These are phyloP conservation scores for Eugnorisma glareosa DNA, from an alignment of 2,888 invertebrate genomes.

Conservation along the genomic window DNA sequence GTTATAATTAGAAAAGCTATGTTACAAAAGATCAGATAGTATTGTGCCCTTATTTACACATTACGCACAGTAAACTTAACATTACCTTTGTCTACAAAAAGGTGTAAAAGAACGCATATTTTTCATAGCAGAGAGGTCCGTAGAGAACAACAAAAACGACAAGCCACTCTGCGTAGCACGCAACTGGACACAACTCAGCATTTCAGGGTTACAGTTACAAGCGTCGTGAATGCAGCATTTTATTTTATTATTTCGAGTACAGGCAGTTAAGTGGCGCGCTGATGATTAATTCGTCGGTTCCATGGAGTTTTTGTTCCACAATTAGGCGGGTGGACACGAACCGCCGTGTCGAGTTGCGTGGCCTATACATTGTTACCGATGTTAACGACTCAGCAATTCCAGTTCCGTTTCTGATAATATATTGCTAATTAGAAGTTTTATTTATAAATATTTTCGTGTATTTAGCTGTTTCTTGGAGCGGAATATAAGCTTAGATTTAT, in stretches of 20 bases:
- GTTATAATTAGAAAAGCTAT: conserved; percentile 17
- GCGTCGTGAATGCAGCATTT: conserved; percentile 77
- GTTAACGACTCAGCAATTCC: conserved; percentile 80
- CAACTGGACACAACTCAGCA: conserved; percentile 35
- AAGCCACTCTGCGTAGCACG: conserved; percentile 35
- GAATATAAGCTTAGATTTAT: conserved; percentile 66
- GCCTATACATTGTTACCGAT: conserved; percentile 79
- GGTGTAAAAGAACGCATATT: conserved; percentile 55
- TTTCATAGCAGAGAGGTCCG: conserved; percentile 40
- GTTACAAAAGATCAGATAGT: conserved; percentile 24
- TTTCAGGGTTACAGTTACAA: conserved; percentile 56
- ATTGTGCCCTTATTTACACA: neutral
- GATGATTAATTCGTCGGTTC: conserved; percentile 87
- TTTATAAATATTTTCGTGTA: conserved; percentile 70
- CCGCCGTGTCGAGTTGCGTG: conserved; percentile 82
- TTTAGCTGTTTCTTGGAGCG: conserved; percentile 65
- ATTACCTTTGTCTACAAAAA: conserved; percentile 54
- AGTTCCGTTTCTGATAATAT: conserved; percentile 82
- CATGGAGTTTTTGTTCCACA: conserved; percentile 88
- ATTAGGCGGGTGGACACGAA: conserved; percentile 82
- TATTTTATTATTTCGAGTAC: conserved; percentile 80
- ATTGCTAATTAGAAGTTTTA: conserved; percentile 83
- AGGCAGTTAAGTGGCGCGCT: conserved; percentile 76
- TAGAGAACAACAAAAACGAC: conserved; percentile 35
- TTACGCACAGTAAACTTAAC: conserved; percentile 14